Percentiles rank a stretch among this genome's conserved stretches.
Conservation (phyloP, 2,113 vertebrate genomes). For the Micronycteris hirsuta region DNA sequence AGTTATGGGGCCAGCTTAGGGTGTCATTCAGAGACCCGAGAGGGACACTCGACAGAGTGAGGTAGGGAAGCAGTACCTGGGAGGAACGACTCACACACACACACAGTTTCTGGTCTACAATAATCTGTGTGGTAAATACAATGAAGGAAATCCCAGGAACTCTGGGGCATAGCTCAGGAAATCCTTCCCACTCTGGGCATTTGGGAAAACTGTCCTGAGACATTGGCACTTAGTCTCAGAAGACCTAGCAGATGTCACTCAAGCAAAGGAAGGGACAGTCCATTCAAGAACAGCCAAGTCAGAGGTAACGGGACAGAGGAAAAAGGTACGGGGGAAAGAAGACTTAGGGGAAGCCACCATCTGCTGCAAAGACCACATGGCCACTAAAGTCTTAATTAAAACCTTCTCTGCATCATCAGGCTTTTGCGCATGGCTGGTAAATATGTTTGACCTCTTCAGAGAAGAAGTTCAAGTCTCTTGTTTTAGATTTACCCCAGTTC, state of each 20-base stretch:
- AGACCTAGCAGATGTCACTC: background rate
- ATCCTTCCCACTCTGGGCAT: background rate
- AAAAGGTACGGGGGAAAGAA: background rate
- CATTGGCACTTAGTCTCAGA: background rate
- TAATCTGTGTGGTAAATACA: background rate
- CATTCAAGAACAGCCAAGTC: background rate
- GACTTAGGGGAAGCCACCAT: background rate
- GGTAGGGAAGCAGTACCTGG: background rate
- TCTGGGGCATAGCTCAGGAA: background rate
- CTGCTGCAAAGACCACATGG: background rate
- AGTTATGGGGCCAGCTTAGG: background rate
- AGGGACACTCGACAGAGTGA: background rate
- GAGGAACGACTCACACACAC: too few relatives aligned
- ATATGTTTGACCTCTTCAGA: background rate
- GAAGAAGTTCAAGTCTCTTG: background rate
- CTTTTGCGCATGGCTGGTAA: background rate
- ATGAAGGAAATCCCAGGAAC: background rate
- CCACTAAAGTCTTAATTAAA: background rate
- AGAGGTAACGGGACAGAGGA: background rate
- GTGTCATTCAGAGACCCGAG: background rate
- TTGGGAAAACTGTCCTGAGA: background rate
- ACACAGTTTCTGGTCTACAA: background rate
- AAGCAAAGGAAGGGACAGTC: background rate
- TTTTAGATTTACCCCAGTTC: background rate
- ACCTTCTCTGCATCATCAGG: background rate